Evolutionary conservation across 2,888 invertebrate genomes (phyloP), one percentile per base, ranked within the genome.

Genomic region (Melikaiella ostensackeni): DNA sequence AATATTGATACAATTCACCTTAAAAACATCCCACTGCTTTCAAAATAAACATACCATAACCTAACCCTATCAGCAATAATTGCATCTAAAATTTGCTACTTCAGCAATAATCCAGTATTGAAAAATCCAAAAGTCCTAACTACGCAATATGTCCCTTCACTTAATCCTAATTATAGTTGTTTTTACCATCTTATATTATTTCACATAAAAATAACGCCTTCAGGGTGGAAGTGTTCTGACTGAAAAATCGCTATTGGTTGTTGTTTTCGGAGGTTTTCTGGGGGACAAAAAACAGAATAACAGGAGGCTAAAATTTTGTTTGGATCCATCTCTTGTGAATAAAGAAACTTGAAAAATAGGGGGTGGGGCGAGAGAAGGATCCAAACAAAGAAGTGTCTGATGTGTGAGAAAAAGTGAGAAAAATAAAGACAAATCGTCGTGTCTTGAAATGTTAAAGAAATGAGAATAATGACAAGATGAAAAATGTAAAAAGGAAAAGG

Each of bases 381-480:
- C 42, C 42, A 66, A 66, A 46, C 66, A 66, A 66, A 46, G 66
- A 1, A 19, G 27, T 64, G 42, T 38, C 59, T 27, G 75, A 77
- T 75, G 75, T 35, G 55, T 74, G 35, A 76, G 63, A 55, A 38
- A 33, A 4, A 62, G 8, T 61, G 30, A 4, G 30, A 30, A 30
- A 4, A 30, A 30, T 30, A 4, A 30, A 33, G 76, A 75, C 66
- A 19, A 80, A 80, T 77, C n/a, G n/a, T 77, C 77, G 79, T 77
- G 75, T 24, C 13, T 74, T 73, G 24, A 61, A 74, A 76, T 38
- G 19, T 61, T 42, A 57, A 50, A 42, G 27, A 30, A 75, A 63
- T 46, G 42, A 77, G 74, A 78, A 77, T 55, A 80, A 79, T 77
- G 76, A 73, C 55, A 70, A 6, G n/a, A 61, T 11, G 70, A 66